phyloP scores from a whole-genome alignment of 2,888 invertebrate genomes.

The Acanthosepion pharaonis region DNA sequence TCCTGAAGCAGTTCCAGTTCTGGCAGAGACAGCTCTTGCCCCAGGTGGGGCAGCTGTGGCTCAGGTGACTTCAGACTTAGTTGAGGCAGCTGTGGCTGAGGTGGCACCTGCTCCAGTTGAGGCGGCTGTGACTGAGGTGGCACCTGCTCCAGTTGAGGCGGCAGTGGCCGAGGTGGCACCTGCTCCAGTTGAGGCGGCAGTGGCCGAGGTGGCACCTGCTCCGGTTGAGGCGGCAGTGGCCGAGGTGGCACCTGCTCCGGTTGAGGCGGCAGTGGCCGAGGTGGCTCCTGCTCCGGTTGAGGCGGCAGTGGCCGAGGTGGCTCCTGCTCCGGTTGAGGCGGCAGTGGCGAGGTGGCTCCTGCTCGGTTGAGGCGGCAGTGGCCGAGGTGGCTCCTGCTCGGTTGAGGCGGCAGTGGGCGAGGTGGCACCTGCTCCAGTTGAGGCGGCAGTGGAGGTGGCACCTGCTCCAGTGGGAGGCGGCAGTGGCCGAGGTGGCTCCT shows the following conservation, averaged over 20 bases:
- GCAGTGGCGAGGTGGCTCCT: no score
- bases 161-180: background rate
- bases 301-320: background rate
- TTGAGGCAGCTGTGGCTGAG: background rate
- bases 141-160: background rate
- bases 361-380: no score
- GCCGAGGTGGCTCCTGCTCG: no score
- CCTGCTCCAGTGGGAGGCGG: background rate
- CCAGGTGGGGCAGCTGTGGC: background rate
- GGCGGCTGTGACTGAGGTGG: background rate
- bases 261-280: background rate
- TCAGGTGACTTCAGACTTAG: background rate
- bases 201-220: background rate
- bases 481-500: background rate
- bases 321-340: background rate
- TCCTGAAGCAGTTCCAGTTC: background rate
- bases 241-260: rapidly evolving
- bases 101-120: background rate
- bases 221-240: rapidly evolving
- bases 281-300: background rate
- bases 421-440: no score
- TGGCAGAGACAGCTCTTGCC: background rate
- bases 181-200: background rate
- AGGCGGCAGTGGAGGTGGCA: background rate
- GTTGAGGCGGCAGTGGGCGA: no score